These are phyloP conservation scores for Chromis chromis DNA, from an alignment of 2,797 vertebrate genomes.

Conservation along the genomic window DNA sequence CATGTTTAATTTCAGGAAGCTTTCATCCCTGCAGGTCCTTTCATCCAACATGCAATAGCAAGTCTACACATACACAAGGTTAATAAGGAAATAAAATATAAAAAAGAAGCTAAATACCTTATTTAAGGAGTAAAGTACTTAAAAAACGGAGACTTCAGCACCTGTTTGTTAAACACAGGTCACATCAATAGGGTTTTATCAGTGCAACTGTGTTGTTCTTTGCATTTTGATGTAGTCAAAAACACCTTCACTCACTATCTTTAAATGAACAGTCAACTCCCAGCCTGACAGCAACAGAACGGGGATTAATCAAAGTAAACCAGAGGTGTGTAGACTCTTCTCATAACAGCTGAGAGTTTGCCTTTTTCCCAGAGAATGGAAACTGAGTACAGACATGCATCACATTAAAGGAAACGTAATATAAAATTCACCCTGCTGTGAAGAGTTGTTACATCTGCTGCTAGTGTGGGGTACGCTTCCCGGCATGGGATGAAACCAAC, in stretches of 20 bases:
- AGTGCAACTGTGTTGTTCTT: conserved; percentile 11
- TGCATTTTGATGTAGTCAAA: conserved; percentile 14
- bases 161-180: conserved; percentile 3
- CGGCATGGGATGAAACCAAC: conserved; percentile 36
- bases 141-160: background rate
- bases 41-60: background rate
- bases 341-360: conserved; percentile 29
- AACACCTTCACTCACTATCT: conserved; percentile 2
- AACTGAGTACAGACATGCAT: conserved; percentile 47
- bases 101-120: background rate
- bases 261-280: background rate
- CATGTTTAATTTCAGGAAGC: background rate
- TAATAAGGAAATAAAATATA: background rate
- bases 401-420: conserved; percentile 55
- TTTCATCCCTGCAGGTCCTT: conserved; percentile 1
- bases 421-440: conserved; percentile 53
- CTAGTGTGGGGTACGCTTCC: conserved; percentile 30
- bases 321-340: conserved; percentile 26
- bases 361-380: conserved; percentile 30
- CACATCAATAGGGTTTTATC: conserved; percentile 6
- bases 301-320: conserved; percentile 15
- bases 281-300: conserved; percentile 1
- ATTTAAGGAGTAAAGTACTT: background rate
- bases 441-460: conserved; percentile 53
- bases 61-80: background rate